Conservation (phyloP, 2,888 invertebrate genomes). For the Agrotis exclamationis region DNA sequence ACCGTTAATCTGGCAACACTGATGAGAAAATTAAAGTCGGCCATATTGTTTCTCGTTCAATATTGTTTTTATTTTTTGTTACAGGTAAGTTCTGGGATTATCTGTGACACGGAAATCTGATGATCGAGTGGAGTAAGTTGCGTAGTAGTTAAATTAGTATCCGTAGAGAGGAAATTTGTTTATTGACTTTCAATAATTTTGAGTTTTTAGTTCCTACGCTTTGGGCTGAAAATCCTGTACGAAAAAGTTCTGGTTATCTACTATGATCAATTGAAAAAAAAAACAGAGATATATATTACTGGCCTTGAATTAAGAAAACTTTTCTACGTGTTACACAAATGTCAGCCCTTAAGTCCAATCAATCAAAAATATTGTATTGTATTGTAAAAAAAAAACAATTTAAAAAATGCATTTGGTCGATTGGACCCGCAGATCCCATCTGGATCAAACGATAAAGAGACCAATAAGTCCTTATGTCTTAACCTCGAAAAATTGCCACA, state of each 20-base stretch:
- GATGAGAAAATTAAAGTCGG: slow-evolving; percentile 73
- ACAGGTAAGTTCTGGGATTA: slow-evolving; percentile 69
- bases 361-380: no score
- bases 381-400: no score
- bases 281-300: no score
- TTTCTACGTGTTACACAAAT: no score
- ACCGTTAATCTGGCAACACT: slow-evolving; percentile 75
- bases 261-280: no score
- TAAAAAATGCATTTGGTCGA: no score
- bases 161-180: slow-evolving; percentile 12
- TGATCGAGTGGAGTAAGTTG: slow-evolving; percentile 41
- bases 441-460: no score
- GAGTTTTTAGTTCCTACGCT: slow-evolving; percentile 9
- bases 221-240: not conserved
- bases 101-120: slow-evolving; percentile 27
- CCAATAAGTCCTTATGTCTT: not conserved
- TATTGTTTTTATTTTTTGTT: slow-evolving; percentile 62
- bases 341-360: no score
- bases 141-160: slow-evolving; percentile 22
- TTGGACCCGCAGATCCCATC: no score
- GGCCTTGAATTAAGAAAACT: no score
- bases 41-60: slow-evolving; percentile 61
- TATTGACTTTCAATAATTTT: slow-evolving; percentile 13
- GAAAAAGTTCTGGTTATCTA: no score
- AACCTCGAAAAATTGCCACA: not conserved